Base-by-base conservation (phyloP, 2,797 vertebrate species). In the Lateolabrax maculatus region DNA sequence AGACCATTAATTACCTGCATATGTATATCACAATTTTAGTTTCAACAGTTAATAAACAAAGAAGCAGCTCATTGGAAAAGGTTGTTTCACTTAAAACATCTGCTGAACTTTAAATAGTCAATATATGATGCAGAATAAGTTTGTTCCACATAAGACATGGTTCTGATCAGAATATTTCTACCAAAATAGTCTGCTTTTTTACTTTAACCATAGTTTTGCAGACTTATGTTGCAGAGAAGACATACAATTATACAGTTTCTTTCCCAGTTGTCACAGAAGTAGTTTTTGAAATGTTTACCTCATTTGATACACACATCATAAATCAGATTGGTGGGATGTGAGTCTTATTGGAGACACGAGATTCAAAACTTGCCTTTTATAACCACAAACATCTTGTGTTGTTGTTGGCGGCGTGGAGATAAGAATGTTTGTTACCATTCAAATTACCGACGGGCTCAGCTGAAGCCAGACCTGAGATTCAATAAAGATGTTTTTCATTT, bases 401-500 rank as follows among this genome's bases (percentile, higher is more conserved):
- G 79, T 91, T 86, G 81, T 89, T 92, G 89, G 87, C 84, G 79
- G 71, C 34, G 2, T 1, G 6, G 62, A 56, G 65, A 89, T 91
- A 84, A 93, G 80, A 89, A 85, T 90, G 89, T 90, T 90, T 87
- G 87, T 89, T 88, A 63, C 80, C 49, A 57, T 91, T 87, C 61
- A 82, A 69, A 85, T 91, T 77, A 88, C 81, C 21, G 37, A 62
- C 8, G 9, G 62, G 67, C 71, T 87, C 51, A 29, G 81, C 71
- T 41, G 60, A 81, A 76, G 80, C 80, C 80, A 71, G 82, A 86
- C 71, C 77, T 37, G 25, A 79, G 82, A 90, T 92, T 89, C 76
- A 85, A 80, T 84, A 84, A 90, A 92, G 78, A 89, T 87, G 83
- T 80, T 90, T 90, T 84, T n/a, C n/a, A n/a, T n/a, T n/a, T n/a